phyloP scores from a whole-genome alignment of 1,140 invertebrate genomes.

The Oppia nitens region DNA sequence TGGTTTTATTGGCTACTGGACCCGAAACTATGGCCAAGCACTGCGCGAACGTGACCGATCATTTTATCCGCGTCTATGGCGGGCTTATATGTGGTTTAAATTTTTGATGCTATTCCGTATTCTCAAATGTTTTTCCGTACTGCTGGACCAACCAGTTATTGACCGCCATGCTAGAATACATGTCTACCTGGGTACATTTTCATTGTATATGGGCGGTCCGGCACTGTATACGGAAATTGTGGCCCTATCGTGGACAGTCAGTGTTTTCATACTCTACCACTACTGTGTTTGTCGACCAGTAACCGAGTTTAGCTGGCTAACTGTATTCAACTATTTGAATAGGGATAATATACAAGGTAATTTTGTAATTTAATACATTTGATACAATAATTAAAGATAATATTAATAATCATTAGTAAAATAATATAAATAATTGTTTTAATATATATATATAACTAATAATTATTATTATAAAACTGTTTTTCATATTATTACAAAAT shows the following conservation, averaged over 20 bases:
- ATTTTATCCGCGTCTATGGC: not conserved
- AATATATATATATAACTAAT: not conserved
- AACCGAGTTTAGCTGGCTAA: not conserved
- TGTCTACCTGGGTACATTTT: constrained; percentile 6
- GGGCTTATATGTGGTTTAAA: not conserved
- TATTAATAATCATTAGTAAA: no score
- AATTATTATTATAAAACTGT: no score
- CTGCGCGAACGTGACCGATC: no score
- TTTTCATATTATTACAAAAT: no score
- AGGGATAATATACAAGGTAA: not conserved
- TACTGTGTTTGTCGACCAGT: not conserved
- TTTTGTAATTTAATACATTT: not conserved
- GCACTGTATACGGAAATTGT: not conserved
- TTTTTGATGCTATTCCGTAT: not conserved
- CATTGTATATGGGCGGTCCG: not conserved
- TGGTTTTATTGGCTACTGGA: not conserved
- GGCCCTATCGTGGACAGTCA: not conserved
- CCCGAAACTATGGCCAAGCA: not conserved
- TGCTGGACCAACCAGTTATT: not conserved
- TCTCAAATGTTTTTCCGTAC: not conserved
- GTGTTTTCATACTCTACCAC: not conserved
- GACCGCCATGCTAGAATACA: not conserved
- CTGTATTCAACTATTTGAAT: not conserved
- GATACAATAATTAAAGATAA: no score
- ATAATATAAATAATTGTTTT: no score